phyloP scores from a whole-genome alignment of 2,888 invertebrate genomes.

The Diogma glabrata region DNA sequence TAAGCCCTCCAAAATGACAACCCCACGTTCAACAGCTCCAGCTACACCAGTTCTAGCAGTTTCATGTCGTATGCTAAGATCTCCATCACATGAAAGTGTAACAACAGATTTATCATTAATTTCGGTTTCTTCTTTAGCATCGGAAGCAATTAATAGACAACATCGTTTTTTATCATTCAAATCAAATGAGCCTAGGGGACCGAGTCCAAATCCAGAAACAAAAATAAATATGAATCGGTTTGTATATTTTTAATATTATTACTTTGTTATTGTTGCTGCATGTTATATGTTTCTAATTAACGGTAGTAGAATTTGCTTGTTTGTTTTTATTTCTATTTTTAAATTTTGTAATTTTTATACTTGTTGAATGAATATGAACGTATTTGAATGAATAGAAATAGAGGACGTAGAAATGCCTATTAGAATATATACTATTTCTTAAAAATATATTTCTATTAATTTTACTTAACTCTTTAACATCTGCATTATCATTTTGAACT shows the following conservation, averaged over 20 bases:
- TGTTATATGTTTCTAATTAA: background rate
- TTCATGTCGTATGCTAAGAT: slow-evolving; percentile 54
- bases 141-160: slow-evolving; percentile 36
- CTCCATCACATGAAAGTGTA: slow-evolving; percentile 74
- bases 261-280: no score
- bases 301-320: no score
- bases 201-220: slow-evolving; percentile 61
- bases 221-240: slow-evolving; percentile 24
- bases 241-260: background rate
- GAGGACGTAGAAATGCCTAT: no score
- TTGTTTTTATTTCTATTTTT: no score
- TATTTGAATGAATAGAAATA: slow-evolving; percentile 17
- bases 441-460: slow-evolving; percentile 4
- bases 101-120: slow-evolving; percentile 72
- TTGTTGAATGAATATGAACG: background rate
- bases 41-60: slow-evolving; percentile 32
- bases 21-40: slow-evolving; percentile 21
- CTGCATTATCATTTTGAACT: slow-evolving; percentile 13
- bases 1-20: slow-evolving; percentile 21
- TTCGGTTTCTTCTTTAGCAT: slow-evolving; percentile 58
- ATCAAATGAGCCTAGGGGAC: slow-evolving; percentile 41
- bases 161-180: slow-evolving; percentile 39
- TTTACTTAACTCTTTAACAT: slow-evolving; percentile 5
- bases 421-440: no score
- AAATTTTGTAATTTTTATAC: background rate